Conservation (phyloP, 2,888 invertebrate genomes). For the Oscheius sp. region DNA sequence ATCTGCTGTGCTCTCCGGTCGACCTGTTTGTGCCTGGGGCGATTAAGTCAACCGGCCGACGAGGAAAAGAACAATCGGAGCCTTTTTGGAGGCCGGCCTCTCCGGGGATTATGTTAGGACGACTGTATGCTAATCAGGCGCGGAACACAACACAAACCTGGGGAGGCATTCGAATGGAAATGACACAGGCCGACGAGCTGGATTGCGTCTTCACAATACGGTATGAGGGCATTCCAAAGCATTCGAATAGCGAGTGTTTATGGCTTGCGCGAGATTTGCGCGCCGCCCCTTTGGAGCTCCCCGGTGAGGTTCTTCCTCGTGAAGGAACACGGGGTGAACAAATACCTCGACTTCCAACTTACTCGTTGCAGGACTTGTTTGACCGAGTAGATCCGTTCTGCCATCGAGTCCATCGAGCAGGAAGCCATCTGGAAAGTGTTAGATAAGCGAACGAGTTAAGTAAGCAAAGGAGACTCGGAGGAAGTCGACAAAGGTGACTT, state of each 20-base stretch:
- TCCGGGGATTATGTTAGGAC: slow-evolving; percentile 23
- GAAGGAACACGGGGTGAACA: not conserved
- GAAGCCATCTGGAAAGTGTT: slow-evolving; percentile 21
- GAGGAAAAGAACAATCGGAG: slow-evolving; percentile 26
- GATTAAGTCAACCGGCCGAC: slow-evolving; percentile 24
- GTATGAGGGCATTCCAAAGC: slow-evolving; percentile 19
- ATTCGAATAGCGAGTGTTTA: slow-evolving; percentile 15
- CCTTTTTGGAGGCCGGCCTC: slow-evolving; percentile 21
- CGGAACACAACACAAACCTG: slow-evolving; percentile 2
- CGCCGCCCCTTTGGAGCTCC: slow-evolving; percentile 11
- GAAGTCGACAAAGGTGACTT: not conserved
- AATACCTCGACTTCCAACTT: not conserved
- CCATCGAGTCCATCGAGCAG: slow-evolving; percentile 16
- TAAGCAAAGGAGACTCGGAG: slow-evolving; percentile 14
- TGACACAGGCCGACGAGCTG: slow-evolving; percentile 19
- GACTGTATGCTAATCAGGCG: slow-evolving; percentile 23
- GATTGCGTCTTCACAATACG: slow-evolving; percentile 22
- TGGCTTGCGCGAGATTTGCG: slow-evolving; percentile 10
- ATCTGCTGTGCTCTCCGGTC: slow-evolving; percentile 11
- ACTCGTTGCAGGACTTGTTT: slow-evolving; percentile 40
- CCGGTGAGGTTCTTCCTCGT: not conserved
- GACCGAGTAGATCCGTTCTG: slow-evolving; percentile 40
- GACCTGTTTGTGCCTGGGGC: slow-evolving; percentile 7
- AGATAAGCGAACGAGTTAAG: slow-evolving; percentile 19
- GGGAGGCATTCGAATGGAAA: slow-evolving; percentile 5